Evolutionary conservation across 2,797 vertebrate species (phyloP).

Genomic region (Acrossocheilus fasciatus): DNA sequence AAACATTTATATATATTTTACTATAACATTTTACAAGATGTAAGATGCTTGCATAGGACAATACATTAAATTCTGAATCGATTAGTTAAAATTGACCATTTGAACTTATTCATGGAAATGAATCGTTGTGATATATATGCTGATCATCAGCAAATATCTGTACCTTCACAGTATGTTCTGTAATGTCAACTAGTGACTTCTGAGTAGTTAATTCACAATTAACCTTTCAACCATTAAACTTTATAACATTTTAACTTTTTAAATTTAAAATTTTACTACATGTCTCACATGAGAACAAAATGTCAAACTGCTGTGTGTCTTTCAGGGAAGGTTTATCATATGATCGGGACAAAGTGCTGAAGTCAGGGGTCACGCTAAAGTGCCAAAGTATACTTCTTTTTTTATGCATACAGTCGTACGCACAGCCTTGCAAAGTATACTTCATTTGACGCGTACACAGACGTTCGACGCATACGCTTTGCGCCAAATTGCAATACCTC

Average conservation of each 20-base stretch:
- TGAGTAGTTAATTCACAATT: neutral
- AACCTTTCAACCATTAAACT: neutral
- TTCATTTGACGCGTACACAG: too few relatives aligned
- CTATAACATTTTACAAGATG: neutral
- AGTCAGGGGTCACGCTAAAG: slow-evolving; percentile 66
- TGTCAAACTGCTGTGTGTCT: slow-evolving; percentile 44
- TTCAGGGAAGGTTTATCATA: slow-evolving; percentile 65
- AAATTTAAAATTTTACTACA: neutral
- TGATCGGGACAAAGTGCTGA: slow-evolving; percentile 66
- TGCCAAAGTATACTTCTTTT: too few relatives aligned
- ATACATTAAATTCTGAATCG: neutral
- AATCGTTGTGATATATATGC: neutral
- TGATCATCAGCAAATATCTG: neutral
- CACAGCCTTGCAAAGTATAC: too few relatives aligned
- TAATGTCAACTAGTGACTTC: too few relatives aligned
- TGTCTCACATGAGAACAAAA: slow-evolving; percentile 1
- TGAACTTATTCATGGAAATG: neutral
- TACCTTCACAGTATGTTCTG: neutral
- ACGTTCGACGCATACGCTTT: too few relatives aligned
- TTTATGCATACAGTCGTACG: too few relatives aligned
- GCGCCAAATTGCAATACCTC: too few relatives aligned
- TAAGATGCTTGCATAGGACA: neutral
- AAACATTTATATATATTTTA: too few relatives aligned
- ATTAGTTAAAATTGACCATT: neutral
- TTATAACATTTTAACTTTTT: neutral